Conservation (phyloP, 1,140 invertebrate species). For the Drosophila nikananu region DNA sequence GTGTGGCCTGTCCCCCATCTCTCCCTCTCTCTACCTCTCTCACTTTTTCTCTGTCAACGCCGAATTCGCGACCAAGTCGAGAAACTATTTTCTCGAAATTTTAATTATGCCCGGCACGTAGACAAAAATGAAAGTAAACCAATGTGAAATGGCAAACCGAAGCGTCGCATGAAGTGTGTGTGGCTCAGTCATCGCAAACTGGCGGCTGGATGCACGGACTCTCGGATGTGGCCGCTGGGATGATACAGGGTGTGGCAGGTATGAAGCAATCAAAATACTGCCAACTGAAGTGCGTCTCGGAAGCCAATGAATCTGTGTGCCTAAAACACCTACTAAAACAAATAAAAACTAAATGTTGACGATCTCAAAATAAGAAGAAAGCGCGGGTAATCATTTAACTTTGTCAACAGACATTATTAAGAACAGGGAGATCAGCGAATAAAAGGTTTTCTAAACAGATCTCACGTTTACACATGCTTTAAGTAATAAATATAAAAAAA, state of each 20-base stretch:
- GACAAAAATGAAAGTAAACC: conserved; percentile 80
- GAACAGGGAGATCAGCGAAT: not conserved
- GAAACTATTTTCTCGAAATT: conserved; percentile 75
- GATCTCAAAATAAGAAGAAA: conserved; percentile 1
- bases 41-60: conserved; percentile 31
- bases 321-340: conserved; percentile 2
- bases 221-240: conserved; percentile 15
- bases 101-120: conserved; percentile 78
- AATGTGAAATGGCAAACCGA: conserved; percentile 74
- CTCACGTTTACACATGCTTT: not conserved
- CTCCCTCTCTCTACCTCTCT: not conserved
- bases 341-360: conserved; percentile 9
- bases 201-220: conserved; percentile 9
- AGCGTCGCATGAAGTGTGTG: conserved; percentile 23
- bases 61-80: conserved; percentile 60
- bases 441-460: not conserved
- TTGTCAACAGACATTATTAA: not conserved
- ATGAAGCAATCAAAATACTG: not conserved
- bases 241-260: conserved; percentile 18
- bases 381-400: not conserved
- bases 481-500: not conserved
- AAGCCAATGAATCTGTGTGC: not conserved
- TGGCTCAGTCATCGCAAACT: conserved; percentile 23
- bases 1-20: conserved; percentile 36
- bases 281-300: conserved; percentile 6